Conservation (phyloP, 1,140 invertebrate genomes). For the Drosophila funebris region DNA sequence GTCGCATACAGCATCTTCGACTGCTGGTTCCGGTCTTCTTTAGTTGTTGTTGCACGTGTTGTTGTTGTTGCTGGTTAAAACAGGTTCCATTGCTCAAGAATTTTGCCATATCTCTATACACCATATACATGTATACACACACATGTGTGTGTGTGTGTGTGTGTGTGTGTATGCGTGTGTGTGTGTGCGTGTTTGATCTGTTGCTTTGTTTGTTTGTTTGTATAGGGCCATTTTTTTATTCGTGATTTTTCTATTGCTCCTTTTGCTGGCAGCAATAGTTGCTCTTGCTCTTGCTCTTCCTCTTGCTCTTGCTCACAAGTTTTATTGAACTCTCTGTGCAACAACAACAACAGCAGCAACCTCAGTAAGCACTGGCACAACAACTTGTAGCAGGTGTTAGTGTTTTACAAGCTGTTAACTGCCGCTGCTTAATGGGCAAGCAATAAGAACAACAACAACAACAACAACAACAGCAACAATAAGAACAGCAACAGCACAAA, state of each 20-base stretch:
- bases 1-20: conserved; percentile 17
- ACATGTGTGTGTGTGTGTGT: conserved; percentile 12
- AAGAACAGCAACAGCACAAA: background rate
- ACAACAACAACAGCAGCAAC: conserved; percentile 27
- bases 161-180: background rate
- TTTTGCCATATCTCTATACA: conserved; percentile 61
- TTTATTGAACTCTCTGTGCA: conserved; percentile 66
- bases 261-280: conserved; percentile 36
- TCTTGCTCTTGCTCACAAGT: conserved; percentile 67
- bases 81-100: conserved; percentile 72
- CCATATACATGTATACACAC: no score
- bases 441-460: conserved; percentile 18
- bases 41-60: conserved; percentile 2
- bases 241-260: conserved; percentile 72
- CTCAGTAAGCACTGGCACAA: conserved; percentile 21
- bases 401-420: conserved; percentile 79
- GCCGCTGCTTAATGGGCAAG: conserved; percentile 64
- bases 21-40: conserved; percentile 45
- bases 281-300: conserved; percentile 56
- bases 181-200: conserved; percentile 4
- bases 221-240: conserved; percentile 39
- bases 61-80: conserved; percentile 56
- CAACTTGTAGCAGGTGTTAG: conserved; percentile 69
- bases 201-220: conserved; percentile 22
- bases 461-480: conserved; percentile 11